phyloP scores from a whole-genome alignment of 2,888 invertebrate species.

The Priapulus caudatus region DNA sequence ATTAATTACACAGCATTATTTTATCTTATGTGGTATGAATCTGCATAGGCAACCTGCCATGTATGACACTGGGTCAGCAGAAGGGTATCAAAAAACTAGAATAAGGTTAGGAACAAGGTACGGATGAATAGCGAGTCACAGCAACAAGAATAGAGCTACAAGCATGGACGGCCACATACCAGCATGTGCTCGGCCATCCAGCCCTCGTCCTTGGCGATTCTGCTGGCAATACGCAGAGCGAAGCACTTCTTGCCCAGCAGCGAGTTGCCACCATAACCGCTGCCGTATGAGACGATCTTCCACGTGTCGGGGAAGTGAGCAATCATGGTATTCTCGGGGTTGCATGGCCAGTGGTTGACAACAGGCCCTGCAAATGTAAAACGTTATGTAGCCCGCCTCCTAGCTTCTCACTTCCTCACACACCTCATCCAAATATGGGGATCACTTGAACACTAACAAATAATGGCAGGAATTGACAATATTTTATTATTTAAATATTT shows the following conservation, averaged over 20 bases:
- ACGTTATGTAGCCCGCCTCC: too few relatives aligned
- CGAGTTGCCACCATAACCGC: slow-evolving; percentile 28
- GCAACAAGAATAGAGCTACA: not conserved
- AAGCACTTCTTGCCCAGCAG: slow-evolving; percentile 30
- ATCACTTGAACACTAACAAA: too few relatives aligned
- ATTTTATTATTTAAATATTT: too few relatives aligned
- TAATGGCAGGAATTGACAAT: too few relatives aligned
- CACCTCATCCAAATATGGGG: too few relatives aligned
- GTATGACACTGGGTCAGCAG: not conserved
- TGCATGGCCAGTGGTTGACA: slow-evolving; percentile 28
- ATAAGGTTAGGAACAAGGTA: not conserved
- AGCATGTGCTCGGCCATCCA: slow-evolving; percentile 27
- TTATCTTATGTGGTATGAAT: too few relatives aligned
- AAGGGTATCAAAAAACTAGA: not conserved
- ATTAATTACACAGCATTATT: too few relatives aligned
- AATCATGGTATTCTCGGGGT: slow-evolving; percentile 22
- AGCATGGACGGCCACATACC: slow-evolving; percentile 11
- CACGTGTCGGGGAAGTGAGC: slow-evolving; percentile 23
- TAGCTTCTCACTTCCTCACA: too few relatives aligned
- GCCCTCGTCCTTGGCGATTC: slow-evolving; percentile 25
- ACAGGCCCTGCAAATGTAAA: slow-evolving; percentile 17
- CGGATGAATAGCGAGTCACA: not conserved
- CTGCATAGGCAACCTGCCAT: too few relatives aligned
- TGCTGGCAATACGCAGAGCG: slow-evolving; percentile 24
- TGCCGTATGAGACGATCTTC: slow-evolving; percentile 25